These are phyloP conservation scores for Distichodus sexfasciatus DNA, from an alignment of 2,797 vertebrate species.

Conservation along the genomic window DNA sequence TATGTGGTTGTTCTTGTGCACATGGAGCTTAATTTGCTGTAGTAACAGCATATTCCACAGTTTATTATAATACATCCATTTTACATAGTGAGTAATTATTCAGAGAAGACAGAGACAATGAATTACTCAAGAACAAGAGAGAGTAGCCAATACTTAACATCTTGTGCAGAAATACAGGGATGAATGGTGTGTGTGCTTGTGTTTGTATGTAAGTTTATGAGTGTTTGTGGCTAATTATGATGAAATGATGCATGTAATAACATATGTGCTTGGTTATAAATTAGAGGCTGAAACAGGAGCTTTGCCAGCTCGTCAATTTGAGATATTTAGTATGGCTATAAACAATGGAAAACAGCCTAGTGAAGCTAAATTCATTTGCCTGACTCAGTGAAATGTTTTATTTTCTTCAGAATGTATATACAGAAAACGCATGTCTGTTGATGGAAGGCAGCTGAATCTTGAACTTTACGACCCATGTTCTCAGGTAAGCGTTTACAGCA, in stretches of 20 bases:
- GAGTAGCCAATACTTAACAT: not conserved
- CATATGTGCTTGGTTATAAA: not conserved
- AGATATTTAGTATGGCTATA: slow-evolving; percentile 20
- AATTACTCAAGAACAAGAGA: not conserved
- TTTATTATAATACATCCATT: not conserved
- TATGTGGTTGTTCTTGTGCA: not conserved
- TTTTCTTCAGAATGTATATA: slow-evolving; percentile 80
- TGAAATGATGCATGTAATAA: not conserved
- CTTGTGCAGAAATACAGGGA: not conserved
- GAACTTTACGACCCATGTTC: slow-evolving; percentile 86
- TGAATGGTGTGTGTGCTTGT: too few species aligned
- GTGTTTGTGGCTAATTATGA: too few species aligned
- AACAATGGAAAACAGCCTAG: slow-evolving; percentile 21
- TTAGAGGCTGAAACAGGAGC: not conserved
- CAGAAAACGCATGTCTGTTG: slow-evolving; percentile 79
- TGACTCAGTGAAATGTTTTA: slow-evolving; percentile 22
- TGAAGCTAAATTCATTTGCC: slow-evolving; percentile 2
- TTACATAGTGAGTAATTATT: not conserved
- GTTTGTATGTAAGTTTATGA: too few species aligned
- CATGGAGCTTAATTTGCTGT: not conserved
- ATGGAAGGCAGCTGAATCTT: slow-evolving; percentile 80
- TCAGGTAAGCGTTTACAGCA: slow-evolving; percentile 72
- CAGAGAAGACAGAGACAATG: not conserved
- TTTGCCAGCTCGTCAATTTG: slow-evolving; percentile 19
- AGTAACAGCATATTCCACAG: not conserved